phyloP scores from a whole-genome alignment of 2,113 vertebrate genomes.

The Oenanthe oenanthe region DNA sequence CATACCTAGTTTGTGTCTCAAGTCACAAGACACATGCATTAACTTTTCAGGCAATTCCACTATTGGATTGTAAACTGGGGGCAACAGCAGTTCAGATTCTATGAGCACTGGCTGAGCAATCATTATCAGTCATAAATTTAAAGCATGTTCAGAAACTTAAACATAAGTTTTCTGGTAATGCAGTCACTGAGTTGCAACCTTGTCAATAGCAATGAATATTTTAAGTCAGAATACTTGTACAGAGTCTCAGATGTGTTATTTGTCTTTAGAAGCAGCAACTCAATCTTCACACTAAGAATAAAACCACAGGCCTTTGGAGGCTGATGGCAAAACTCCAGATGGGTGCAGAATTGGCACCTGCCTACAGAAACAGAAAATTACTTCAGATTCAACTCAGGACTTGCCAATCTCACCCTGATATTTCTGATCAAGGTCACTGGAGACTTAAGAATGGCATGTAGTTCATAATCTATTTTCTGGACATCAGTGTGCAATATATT shows the following conservation, averaged over 20 bases:
- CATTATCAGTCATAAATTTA: constrained; percentile 44
- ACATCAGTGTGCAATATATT: not conserved
- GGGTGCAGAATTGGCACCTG: constrained; percentile 17
- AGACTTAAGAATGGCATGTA: not conserved
- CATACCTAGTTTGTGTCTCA: not conserved
- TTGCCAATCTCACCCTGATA: not conserved
- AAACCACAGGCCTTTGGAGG: not conserved
- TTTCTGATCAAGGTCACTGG: not conserved
- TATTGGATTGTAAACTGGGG: not conserved
- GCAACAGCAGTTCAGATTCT: constrained; percentile 40
- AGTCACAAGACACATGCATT: constrained; percentile 8
- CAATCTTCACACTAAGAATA: not conserved
- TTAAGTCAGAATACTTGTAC: not conserved
- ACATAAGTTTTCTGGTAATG: constrained; percentile 17
- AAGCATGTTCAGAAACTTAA: constrained; percentile 2
- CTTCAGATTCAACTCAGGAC: not conserved
- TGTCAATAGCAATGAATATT: constrained; percentile 36
- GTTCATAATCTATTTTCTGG: not conserved
- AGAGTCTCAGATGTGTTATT: not conserved
- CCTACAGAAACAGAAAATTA: not conserved
- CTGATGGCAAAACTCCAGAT: not conserved
- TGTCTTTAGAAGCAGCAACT: not conserved
- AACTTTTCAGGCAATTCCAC: not conserved
- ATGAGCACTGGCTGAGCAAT: constrained; percentile 28
- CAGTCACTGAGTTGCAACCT: constrained; percentile 1